Evolutionary conservation across 2,797 vertebrate species (phyloP).

Genomic region (Intellagama lesueurii): DNA sequence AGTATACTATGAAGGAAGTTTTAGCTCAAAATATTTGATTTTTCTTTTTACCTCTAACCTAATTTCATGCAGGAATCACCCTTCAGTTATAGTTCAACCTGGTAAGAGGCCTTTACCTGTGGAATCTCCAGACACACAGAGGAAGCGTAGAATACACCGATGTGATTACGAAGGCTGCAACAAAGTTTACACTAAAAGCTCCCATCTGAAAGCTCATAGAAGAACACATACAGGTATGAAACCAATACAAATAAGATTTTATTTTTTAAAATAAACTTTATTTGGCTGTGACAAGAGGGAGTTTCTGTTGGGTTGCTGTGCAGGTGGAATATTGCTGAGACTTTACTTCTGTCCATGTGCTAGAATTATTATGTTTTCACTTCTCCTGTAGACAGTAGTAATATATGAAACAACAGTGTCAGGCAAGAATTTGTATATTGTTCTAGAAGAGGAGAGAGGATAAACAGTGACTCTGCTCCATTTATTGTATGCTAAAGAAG

Average conservation of each 20-base stretch:
- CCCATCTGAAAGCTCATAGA: constrained; percentile 97
- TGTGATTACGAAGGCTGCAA: constrained; percentile 96
- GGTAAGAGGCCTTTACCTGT: constrained; percentile 89
- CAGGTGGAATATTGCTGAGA: not conserved
- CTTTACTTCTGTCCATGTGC: not conserved
- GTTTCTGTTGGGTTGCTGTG: not conserved
- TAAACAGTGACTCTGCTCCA: not conserved
- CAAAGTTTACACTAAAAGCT: constrained; percentile 99
- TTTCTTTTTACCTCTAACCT: constrained; percentile 45
- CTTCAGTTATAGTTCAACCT: constrained; percentile 92
- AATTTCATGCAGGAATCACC: constrained; percentile 82
- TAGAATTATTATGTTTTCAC: not conserved
- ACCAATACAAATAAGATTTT: constrained; percentile 7
- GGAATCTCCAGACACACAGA: constrained; percentile 93
- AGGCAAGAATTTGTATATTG: not conserved
- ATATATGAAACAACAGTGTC: no score
- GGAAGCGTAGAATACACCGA: constrained; percentile 94
- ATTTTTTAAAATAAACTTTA: constrained; percentile 1
- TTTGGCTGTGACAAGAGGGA: not conserved
- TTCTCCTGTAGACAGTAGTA: not conserved
- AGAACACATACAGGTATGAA: constrained; percentile 94
- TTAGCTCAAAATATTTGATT: constrained; percentile 45
- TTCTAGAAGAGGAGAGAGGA: not conserved
- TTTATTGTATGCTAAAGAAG: not conserved
- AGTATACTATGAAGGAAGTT: constrained; percentile 28